Conservation (phyloP, 2,113 vertebrate species). For the Xiphias gladius region DNA sequence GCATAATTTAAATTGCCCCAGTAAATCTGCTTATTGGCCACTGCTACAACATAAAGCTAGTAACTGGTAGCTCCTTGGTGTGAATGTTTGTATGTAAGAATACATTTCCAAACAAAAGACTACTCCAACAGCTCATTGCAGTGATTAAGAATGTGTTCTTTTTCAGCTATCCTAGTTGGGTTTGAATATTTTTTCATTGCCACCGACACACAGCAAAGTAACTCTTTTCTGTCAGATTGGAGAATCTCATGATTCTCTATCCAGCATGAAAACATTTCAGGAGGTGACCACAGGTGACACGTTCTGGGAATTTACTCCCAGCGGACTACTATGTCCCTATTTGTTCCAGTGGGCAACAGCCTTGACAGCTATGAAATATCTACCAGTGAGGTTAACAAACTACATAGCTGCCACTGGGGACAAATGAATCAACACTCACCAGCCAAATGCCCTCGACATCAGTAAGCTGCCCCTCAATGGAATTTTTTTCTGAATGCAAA, state of each 20-base stretch:
- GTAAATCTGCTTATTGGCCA: background rate
- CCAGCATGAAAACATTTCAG: slow-evolving; percentile 67
- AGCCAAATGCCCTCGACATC: slow-evolving; percentile 59
- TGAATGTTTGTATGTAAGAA: background rate
- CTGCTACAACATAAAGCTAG: background rate
- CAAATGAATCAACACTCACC: slow-evolving; percentile 60
- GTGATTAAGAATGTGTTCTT: background rate
- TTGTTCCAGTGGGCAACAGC: slow-evolving; percentile 63
- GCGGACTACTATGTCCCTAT: slow-evolving; percentile 35
- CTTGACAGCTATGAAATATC: slow-evolving; percentile 85
- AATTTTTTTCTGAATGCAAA: slow-evolving; percentile 84
- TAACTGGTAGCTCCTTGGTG: background rate
- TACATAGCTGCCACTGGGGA: slow-evolving; percentile 61
- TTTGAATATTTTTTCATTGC: background rate
- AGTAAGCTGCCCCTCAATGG: slow-evolving; percentile 67
- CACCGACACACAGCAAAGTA: background rate
- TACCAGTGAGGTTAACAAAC: slow-evolving; percentile 82
- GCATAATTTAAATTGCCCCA: background rate
- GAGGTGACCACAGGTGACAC: slow-evolving; percentile 51
- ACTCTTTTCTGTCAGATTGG: slow-evolving; percentile 18
- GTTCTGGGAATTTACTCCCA: slow-evolving; percentile 77
- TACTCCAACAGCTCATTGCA: background rate
- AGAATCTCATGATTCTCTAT: slow-evolving; percentile 30
- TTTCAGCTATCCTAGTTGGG: background rate
- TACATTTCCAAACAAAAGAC: background rate